Conservation (phyloP, 2,888 invertebrate genomes). For the Acronicta psi region DNA sequence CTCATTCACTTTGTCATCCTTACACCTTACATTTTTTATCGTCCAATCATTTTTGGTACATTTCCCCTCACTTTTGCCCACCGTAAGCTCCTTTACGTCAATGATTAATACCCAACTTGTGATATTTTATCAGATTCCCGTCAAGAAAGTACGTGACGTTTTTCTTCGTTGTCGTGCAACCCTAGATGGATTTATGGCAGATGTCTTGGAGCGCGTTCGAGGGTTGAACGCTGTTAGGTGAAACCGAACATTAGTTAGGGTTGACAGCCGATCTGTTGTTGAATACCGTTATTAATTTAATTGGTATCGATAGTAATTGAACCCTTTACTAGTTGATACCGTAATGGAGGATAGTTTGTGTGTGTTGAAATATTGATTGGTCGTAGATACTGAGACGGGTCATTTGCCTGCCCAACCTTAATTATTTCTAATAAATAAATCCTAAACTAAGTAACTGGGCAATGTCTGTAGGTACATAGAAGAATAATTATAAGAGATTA, state of each 20-base stretch:
- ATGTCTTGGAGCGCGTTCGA: not conserved
- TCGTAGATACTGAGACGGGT: not conserved
- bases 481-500: no score
- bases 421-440: no score
- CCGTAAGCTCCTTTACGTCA: constrained; percentile 16
- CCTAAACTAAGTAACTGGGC: no score
- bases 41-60: constrained; percentile 18
- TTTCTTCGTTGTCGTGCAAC: constrained; percentile 17
- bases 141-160: constrained; percentile 22
- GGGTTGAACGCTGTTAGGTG: constrained; percentile 10
- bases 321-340: not conserved
- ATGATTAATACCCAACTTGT: constrained; percentile 43
- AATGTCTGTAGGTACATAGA: no score
- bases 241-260: constrained; percentile 11
- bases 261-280: constrained; percentile 12
- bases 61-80: constrained; percentile 23
- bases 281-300: constrained; percentile 16
- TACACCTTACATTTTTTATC: constrained; percentile 20
- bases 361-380: constrained; percentile 1
- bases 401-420: not conserved
- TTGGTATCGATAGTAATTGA: constrained; percentile 4
- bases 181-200: constrained; percentile 18
- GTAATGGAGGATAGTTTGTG: not conserved
- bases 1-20: constrained; percentile 23
- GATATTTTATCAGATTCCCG: constrained; percentile 31